Evolutionary conservation across 2,888 invertebrate genomes (phyloP), one percentile per base, ranked within the genome.

Genomic region (Drosophila subsilvestris): DNA sequence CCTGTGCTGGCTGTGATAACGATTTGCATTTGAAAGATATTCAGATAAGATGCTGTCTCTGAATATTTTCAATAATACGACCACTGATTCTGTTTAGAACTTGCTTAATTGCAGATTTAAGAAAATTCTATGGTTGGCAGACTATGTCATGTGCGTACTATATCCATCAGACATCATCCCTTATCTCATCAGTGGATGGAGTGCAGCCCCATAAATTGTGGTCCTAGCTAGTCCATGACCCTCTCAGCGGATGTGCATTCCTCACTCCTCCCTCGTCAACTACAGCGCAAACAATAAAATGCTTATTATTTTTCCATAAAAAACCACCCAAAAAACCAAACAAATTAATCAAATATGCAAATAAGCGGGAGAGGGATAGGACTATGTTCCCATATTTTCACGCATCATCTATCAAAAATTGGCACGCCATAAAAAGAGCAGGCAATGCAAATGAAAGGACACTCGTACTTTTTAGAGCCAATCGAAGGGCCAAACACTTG

Each of bases 301-400:
- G 74, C 75, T 74, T 77, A 88, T 86, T 79, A 88, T 85, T 87
- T 85, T 85, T 76, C 74, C 79, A 87, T 86, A 86, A 87, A 86
- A 86, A 89, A 85, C 63, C 51, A 83, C 78, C 76, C 78, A 80
- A 89, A 88, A 88, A 74, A 69, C 56, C 71, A 81, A 75, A 79
- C 82, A 81, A 75, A 86, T 86, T 88, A 85, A 86, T 86, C 89
- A 86, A 87, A 86, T 87, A 86, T 86, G 89, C 86, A 86, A 86
- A 86, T 89, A 89, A 75, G 75, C 67, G 74, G 63, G 62, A 63
- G 43, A 17, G 20, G 44, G 49, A 48, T 22, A 3, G 42, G 20
- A n/a, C 44, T 47, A 45, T 25, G 25, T 6, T 61, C 45, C 66
- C 75, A 59, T 68, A 73, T 74, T 74, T 88, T 75, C 79, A 85